phyloP scores from a whole-genome alignment of 2,888 invertebrate genomes.

The Cyrtodaria siliqua region DNA sequence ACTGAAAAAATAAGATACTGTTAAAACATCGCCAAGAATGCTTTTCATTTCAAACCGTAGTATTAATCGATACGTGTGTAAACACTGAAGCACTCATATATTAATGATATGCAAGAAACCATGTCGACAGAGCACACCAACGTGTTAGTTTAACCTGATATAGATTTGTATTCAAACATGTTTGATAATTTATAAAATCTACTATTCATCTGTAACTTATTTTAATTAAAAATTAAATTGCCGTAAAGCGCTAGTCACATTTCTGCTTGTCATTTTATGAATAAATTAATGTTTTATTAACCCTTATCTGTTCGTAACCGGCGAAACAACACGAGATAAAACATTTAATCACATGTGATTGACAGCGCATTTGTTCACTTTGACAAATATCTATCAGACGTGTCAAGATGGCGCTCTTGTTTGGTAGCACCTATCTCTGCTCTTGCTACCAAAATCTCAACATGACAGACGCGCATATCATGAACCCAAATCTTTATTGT shows the following conservation, averaged over 20 bases:
- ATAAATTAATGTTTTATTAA: constrained; percentile 42
- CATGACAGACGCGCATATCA: constrained; percentile 37
- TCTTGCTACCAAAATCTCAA: constrained; percentile 10
- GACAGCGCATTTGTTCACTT: constrained; percentile 53
- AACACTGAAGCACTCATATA: no score
- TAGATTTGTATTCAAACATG: no score
- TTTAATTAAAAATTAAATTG: constrained; percentile 50
- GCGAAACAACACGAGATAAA: constrained; percentile 61
- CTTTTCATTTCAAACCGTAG: no score
- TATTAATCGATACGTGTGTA: no score
- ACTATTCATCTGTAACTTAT: constrained; percentile 2
- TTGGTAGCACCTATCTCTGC: constrained; percentile 29
- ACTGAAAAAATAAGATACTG: no score
- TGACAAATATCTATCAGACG: constrained; percentile 61
- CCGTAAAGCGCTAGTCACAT: constrained; percentile 34
- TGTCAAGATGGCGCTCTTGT: constrained; percentile 43
- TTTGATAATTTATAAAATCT: background rate
- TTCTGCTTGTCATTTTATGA: constrained; percentile 42
- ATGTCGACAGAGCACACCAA: no score
- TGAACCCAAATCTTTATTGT: constrained; percentile 22
- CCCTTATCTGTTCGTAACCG: constrained; percentile 54
- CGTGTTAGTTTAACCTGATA: no score
- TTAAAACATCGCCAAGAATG: no score
- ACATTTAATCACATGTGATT: constrained; percentile 63
- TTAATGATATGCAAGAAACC: no score